Evolutionary conservation across 2,888 invertebrate species (phyloP).

Genomic region (Latrodectus elegans): DNA sequence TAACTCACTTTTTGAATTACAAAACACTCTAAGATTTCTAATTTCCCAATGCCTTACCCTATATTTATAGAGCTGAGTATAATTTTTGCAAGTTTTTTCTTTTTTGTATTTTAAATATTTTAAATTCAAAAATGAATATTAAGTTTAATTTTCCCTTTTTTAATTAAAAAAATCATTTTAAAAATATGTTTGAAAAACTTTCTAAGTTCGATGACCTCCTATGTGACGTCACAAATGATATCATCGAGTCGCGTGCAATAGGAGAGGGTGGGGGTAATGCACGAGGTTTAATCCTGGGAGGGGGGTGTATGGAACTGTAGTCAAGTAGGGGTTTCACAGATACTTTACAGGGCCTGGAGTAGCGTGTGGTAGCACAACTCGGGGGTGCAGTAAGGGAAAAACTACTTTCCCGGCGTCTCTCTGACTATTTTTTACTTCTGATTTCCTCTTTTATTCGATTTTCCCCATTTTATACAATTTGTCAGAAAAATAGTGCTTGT

Average conservation of each 20-base stretch:
- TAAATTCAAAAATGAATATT: too few species aligned
- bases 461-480: constrained; percentile 63
- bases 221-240: constrained; percentile 57
- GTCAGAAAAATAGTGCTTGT: constrained; percentile 51
- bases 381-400: constrained; percentile 23
- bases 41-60: too few species aligned
- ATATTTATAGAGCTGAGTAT: too few species aligned
- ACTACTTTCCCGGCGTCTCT: constrained; percentile 42
- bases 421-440: constrained; percentile 23
- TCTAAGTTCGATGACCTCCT: constrained; percentile 53
- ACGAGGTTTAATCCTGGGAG: constrained; percentile 54
- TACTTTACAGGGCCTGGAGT: constrained; percentile 55
- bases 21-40: too few species aligned
- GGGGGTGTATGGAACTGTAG: constrained; percentile 60
- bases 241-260: constrained; percentile 62
- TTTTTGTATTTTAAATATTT: too few species aligned
- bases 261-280: constrained; percentile 29
- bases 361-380: constrained; percentile 45
- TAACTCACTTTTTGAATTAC: too few species aligned
- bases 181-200: constrained; percentile 13
- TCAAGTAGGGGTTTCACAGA: constrained; percentile 63
- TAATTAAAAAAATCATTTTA: not conserved
- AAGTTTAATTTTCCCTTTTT: too few species aligned
- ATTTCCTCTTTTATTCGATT: constrained; percentile 40
- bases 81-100: too few species aligned